phyloP scores from a whole-genome alignment of 2,797 vertebrate species.

The Vultur gryphus region DNA sequence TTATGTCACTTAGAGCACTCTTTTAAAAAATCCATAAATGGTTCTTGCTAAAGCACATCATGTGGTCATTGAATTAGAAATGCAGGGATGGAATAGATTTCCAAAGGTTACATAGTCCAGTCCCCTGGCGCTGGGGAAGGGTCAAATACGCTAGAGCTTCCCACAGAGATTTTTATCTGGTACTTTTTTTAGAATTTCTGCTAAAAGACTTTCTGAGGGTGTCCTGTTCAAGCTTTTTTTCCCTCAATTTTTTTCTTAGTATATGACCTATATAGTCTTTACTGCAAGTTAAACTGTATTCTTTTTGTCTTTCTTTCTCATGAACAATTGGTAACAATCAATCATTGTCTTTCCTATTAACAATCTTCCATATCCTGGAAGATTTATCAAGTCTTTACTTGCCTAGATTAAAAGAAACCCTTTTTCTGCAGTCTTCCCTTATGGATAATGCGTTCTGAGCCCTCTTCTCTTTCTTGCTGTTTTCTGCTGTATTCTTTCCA shows the following conservation, averaged over 20 bases:
- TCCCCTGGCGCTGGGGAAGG: neutral
- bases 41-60: conserved; percentile 42
- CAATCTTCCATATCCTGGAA: neutral
- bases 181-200: conserved; percentile 22
- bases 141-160: conserved; percentile 19
- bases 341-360: neutral
- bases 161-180: conserved; percentile 41
- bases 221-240: neutral
- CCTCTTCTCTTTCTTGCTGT: neutral
- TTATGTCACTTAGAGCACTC: neutral
- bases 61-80: conserved; percentile 43
- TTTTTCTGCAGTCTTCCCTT: neutral
- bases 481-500: neutral
- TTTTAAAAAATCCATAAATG: conserved; percentile 31
- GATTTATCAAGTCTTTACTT: neutral
- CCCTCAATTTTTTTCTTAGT: neutral
- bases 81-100: conserved; percentile 24
- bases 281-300: neutral
- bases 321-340: neutral
- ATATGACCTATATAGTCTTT: conserved; percentile 42
- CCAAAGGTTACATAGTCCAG: conserved; percentile 36
- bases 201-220: conserved; percentile 19
- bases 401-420: neutral
- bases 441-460: neutral
- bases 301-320: neutral